These are phyloP conservation scores for Tapera naevia DNA, from an alignment of 2,797 vertebrate species.

Conservation along the genomic window DNA sequence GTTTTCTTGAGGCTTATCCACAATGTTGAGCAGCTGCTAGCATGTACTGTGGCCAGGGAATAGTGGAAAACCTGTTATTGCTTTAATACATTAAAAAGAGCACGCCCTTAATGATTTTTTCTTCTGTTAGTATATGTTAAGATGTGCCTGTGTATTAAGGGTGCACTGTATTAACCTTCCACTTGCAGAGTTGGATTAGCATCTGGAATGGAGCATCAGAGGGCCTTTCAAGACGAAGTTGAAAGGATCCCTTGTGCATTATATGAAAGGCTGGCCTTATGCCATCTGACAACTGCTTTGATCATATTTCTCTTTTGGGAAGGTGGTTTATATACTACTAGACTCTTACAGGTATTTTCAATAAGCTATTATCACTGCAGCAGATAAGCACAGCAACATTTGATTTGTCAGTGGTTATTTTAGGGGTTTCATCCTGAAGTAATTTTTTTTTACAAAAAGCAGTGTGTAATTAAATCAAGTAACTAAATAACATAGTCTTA, in stretches of 20 bases:
- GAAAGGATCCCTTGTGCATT: neutral
- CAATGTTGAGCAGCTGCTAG: neutral
- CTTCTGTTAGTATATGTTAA: neutral
- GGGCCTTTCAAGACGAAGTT: constrained; percentile 3
- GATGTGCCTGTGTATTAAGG: neutral
- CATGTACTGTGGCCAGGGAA: neutral
- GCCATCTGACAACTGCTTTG: constrained; percentile 28
- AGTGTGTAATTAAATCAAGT: constrained; percentile 64
- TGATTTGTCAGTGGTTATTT: constrained; percentile 48
- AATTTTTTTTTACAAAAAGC: constrained; percentile 52
- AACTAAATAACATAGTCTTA: neutral
- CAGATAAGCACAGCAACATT: constrained; percentile 18
- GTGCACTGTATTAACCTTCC: neutral
- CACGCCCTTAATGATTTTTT: neutral
- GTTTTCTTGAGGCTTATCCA: neutral
- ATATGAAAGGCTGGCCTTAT: neutral
- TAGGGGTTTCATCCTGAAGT: neutral
- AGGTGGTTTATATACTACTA: neutral
- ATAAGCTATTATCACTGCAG: constrained; percentile 18
- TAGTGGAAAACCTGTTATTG: neutral
- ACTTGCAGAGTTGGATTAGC: neutral
- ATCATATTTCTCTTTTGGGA: constrained; percentile 27
- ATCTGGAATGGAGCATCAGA: neutral
- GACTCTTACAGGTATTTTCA: constrained; percentile 55
- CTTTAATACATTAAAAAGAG: neutral